A percentile compares a stretch with the other conserved stretches of the same genome.
These are phyloP conservation scores for Oncorhynchus nerka DNA, from an alignment of 2,113 vertebrate genomes.

Conservation along the genomic window DNA sequence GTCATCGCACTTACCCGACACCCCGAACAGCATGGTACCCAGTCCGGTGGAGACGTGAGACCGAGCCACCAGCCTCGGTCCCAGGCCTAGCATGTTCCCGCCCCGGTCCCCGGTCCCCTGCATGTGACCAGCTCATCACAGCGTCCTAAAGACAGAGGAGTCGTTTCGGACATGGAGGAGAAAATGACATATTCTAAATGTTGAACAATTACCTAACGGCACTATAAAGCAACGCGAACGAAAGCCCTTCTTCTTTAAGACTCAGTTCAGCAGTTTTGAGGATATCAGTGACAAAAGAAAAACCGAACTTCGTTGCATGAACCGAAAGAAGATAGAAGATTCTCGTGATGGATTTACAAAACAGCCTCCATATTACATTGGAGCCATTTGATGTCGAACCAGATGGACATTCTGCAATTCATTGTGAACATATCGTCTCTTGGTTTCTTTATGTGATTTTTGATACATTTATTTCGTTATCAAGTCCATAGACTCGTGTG, in stretches of 20 bases:
- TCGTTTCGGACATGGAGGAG: conserved; percentile 77
- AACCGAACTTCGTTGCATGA: conserved; percentile 60
- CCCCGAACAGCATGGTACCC: conserved; percentile 95
- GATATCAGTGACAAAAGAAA: conserved; percentile 25
- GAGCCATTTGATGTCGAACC: conserved; percentile 51
- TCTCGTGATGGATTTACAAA: conserved; percentile 64
- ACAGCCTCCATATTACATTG: conserved; percentile 34
- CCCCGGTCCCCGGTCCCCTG: conserved; percentile 77
- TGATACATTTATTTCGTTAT: conserved; percentile 67
- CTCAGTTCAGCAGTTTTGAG: conserved; percentile 6
- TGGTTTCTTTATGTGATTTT: conserved; percentile 71
- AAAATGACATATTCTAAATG: conserved; percentile 48
- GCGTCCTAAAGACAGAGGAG: conserved; percentile 72
- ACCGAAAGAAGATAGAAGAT: conserved; percentile 52
- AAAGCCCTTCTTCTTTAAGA: neutral
- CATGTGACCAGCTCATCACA: conserved; percentile 78
- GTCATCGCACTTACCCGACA: conserved; percentile 93
- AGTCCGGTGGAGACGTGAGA: conserved; percentile 98
- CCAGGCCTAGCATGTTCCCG: conserved; percentile 75
- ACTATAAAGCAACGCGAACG: neutral
- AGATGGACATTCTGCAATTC: conserved; percentile 61
- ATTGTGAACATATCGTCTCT: conserved; percentile 70
- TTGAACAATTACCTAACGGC: neutral
- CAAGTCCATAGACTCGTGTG: conserved; percentile 54
- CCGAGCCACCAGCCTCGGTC: conserved; percentile 44